Evolutionary conservation across 2,888 invertebrate genomes (phyloP).

Genomic region (Aromia moschata): DNA sequence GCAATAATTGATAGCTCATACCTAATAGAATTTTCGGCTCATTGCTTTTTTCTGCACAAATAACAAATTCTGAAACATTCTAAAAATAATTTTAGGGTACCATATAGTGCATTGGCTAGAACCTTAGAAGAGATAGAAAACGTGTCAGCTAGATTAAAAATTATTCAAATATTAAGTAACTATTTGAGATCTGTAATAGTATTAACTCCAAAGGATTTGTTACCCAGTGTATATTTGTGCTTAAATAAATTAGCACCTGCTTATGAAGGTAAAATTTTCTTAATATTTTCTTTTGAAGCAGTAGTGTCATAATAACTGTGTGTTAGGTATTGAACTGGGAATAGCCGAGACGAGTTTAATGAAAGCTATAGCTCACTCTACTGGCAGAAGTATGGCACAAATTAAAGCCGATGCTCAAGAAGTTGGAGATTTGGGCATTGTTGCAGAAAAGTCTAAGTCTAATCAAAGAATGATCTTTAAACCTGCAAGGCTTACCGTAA

Average conservation of each 20-base stretch:
- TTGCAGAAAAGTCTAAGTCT: slow-evolving; percentile 85
- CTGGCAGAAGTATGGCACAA: slow-evolving; percentile 85
- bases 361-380: slow-evolving; percentile 92
- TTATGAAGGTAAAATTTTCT: slow-evolving; percentile 82
- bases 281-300: no score
- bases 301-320: neutral
- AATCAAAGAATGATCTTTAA: slow-evolving; percentile 90
- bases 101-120: slow-evolving; percentile 90
- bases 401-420: slow-evolving; percentile 77
- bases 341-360: slow-evolving; percentile 93
- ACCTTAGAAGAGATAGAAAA: slow-evolving; percentile 92
- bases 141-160: slow-evolving; percentile 85
- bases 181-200: slow-evolving; percentile 91
- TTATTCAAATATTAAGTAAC: slow-evolving; percentile 90
- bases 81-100: slow-evolving; percentile 71
- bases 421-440: slow-evolving; percentile 89
- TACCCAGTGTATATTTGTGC: slow-evolving; percentile 91
- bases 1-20: no score
- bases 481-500: slow-evolving; percentile 79
- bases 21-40: no score
- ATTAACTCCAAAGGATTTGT: slow-evolving; percentile 87
- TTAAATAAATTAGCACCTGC: slow-evolving; percentile 97
- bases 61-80: no score
- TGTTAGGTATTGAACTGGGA: slow-evolving; percentile 80
- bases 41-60: no score